Evolutionary conservation across 1,140 invertebrate genomes (phyloP).

Genomic region (Drosophila navojoa): DNA sequence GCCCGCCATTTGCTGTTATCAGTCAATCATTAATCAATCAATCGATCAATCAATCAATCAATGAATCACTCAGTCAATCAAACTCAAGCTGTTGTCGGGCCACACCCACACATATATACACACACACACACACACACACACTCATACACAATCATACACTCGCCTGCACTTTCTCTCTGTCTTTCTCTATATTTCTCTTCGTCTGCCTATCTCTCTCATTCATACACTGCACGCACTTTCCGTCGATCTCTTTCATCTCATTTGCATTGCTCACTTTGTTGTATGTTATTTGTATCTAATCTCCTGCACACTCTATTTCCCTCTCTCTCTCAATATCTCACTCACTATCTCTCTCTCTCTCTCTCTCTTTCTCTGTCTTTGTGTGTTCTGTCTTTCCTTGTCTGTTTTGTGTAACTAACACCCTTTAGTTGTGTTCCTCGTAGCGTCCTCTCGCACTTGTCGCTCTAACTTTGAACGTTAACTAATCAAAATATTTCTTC

Average conservation of each 20-base stretch:
- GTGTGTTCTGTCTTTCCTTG: constrained; percentile 19
- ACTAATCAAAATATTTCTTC: constrained; percentile 3
- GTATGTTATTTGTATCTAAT: constrained; percentile 13
- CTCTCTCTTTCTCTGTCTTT: constrained; percentile 17
- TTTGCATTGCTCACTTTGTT: constrained; percentile 11
- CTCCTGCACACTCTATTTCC: constrained; percentile 7
- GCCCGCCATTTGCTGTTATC: constrained; percentile 2
- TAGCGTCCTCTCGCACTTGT: constrained; percentile 19
- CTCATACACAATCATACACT: background rate
- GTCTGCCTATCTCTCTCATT: constrained; percentile 9
- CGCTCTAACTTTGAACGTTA: background rate
- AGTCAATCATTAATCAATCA: constrained; percentile 52
- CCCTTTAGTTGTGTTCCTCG: constrained; percentile 2
- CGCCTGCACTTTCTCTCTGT: constrained; percentile 5
- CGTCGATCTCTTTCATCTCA: constrained; percentile 29
- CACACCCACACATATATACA: constrained; percentile 16
- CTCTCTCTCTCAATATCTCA: constrained; percentile 16
- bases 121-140: constrained; percentile 13
- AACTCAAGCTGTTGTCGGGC: constrained; percentile 23
- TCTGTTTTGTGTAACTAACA: constrained; percentile 42
- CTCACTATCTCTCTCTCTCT: constrained; percentile 16
- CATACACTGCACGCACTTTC: constrained; percentile 35
- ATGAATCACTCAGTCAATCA: background rate
- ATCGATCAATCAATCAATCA: constrained; percentile 24
- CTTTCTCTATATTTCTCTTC: constrained; percentile 17